Conservation (phyloP, 2,113 vertebrate species). For the Caloenas nicobarica region DNA sequence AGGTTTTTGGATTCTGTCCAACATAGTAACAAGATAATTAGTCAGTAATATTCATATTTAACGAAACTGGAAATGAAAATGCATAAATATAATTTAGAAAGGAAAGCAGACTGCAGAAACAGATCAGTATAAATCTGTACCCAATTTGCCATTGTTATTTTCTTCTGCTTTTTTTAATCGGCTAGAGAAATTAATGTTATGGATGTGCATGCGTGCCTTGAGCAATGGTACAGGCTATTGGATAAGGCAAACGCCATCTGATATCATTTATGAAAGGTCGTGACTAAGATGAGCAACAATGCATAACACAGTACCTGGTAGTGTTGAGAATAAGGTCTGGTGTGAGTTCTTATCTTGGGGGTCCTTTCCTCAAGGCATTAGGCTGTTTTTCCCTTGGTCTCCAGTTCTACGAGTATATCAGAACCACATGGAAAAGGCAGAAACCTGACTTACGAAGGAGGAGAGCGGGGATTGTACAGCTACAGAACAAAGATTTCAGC, state of each 20-base stretch:
- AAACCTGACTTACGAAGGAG: constrained; percentile 11
- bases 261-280: constrained; percentile 22
- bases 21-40: constrained; percentile 14
- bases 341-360: constrained; percentile 29
- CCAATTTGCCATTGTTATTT: constrained; percentile 1
- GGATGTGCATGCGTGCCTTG: constrained; percentile 8
- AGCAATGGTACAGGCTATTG: neutral
- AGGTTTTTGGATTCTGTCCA: constrained; percentile 16
- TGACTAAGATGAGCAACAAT: neutral
- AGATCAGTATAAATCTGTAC: neutral
- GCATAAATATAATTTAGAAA: neutral
- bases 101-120: neutral
- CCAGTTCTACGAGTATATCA: neutral
- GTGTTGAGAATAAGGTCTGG: neutral
- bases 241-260: constrained; percentile 31
- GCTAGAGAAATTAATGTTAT: neutral
- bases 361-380: constrained; percentile 22
- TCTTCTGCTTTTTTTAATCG: constrained; percentile 26
- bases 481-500: constrained; percentile 56
- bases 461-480: constrained; percentile 7
- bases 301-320: constrained; percentile 1
- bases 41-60: neutral
- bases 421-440: constrained; percentile 44
- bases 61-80: constrained; percentile 9
- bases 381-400: neutral